A percentile compares a stretch with the other conserved stretches of the same genome.
These are phyloP conservation scores for Clarias platycephalus DNA, from an alignment of 2,797 vertebrate genomes.

Conservation along the genomic window DNA sequence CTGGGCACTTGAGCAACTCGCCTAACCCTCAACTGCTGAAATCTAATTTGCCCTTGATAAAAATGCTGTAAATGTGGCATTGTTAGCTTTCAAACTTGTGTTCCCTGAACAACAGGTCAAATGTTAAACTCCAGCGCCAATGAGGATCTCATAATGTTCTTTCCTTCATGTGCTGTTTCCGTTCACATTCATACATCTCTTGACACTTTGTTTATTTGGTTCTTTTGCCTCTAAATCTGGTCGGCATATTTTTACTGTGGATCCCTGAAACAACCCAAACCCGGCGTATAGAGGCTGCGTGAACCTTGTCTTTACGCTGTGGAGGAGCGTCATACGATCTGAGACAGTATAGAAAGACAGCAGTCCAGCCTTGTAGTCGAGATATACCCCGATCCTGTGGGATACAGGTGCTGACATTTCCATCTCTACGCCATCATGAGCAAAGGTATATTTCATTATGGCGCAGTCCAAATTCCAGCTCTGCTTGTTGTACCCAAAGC, in stretches of 20 bases:
- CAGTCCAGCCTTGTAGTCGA: conserved; percentile 54
- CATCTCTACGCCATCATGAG: conserved; percentile 52
- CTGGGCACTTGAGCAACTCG: neutral
- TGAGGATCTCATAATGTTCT: neutral
- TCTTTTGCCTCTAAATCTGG: neutral
- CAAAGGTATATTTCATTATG: conserved; percentile 23
- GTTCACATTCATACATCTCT: neutral
- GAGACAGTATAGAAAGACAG: conserved; percentile 63
- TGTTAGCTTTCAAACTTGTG: neutral
- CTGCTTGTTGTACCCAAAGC: conserved; percentile 58
- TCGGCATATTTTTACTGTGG: conserved; percentile 14
- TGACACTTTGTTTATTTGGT: neutral
- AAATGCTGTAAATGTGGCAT: neutral
- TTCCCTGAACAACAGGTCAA: neutral
- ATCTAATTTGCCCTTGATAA: neutral
- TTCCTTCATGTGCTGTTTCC: neutral
- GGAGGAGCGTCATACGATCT: conserved; percentile 47
- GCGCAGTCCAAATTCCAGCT: conserved; percentile 63
- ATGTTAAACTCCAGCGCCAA: neutral
- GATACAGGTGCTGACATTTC: conserved; percentile 35
- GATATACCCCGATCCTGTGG: conserved; percentile 57
- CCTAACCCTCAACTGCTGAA: neutral
- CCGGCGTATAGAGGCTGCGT: conserved; percentile 60
- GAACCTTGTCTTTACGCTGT: conserved; percentile 60
- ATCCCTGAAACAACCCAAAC: conserved; percentile 55